phyloP scores from a whole-genome alignment of 1,140 invertebrate genomes.

The Cherax destructor region DNA sequence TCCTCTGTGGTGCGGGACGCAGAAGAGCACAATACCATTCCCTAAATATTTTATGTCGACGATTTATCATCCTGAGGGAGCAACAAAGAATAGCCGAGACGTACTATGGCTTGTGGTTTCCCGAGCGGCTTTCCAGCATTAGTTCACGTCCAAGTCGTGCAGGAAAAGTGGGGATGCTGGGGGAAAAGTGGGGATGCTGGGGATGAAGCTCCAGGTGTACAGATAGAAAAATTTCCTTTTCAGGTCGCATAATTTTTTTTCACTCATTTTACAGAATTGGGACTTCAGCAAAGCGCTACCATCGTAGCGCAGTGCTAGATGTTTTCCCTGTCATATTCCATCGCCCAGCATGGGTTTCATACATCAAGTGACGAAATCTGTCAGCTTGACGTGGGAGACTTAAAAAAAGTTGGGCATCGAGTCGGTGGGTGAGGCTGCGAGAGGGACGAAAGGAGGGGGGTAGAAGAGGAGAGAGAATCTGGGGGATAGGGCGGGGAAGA shows the following conservation, averaged over 20 bases:
- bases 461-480: neutral
- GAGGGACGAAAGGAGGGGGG: neutral
- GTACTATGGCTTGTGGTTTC: neutral
- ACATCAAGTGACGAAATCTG: too few species aligned
- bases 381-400: too few species aligned
- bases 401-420: too few species aligned
- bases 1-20: neutral
- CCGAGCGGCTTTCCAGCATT: neutral
- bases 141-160: neutral
- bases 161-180: neutral
- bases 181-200: neutral
- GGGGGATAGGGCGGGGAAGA: neutral
- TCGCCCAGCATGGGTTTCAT: too few species aligned
- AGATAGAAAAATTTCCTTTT: too few species aligned
- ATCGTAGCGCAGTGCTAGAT: too few species aligned
- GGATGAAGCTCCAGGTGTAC: neutral
- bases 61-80: neutral
- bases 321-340: too few species aligned
- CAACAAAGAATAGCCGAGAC: neutral
- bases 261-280: too few species aligned
- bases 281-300: too few species aligned
- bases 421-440: neutral
- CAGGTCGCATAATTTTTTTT: too few species aligned
- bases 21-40: neutral
- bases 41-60: slow-evolving; percentile 5